These are phyloP conservation scores for Zoroaster sp. DNA, from an alignment of 53 echinoderm and acorn worm genomes.

Conservation along the genomic window DNA sequence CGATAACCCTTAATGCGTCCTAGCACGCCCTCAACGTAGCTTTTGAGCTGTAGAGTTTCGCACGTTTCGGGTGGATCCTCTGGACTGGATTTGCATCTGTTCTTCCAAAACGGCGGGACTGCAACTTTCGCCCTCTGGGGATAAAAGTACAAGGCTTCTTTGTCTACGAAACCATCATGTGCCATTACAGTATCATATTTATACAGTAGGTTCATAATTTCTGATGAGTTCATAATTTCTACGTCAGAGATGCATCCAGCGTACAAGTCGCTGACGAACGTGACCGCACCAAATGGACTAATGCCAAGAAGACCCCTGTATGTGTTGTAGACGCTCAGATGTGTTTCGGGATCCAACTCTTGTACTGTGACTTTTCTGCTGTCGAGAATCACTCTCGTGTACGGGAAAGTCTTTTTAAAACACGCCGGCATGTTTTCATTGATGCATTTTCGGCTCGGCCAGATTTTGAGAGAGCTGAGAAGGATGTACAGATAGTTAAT, in stretches of 20 bases:
- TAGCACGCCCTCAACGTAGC: background rate
- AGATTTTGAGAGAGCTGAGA: slow-evolving; percentile 18
- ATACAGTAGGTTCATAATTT: background rate
- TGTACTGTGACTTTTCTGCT: slow-evolving; percentile 27
- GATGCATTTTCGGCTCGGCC: slow-evolving; percentile 28
- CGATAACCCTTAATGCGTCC: background rate
- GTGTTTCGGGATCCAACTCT: background rate
- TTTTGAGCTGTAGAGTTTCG: background rate
- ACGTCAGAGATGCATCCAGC: slow-evolving; percentile 5
- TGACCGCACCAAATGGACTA: slow-evolving; percentile 30
- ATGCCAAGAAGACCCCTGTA: slow-evolving; percentile 45
- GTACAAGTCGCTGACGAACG: slow-evolving; percentile 33
- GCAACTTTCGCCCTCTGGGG: background rate
- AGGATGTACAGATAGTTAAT: slow-evolving; percentile 27
- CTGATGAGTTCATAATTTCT: background rate
- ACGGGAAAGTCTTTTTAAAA: slow-evolving; percentile 21
- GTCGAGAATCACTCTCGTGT: slow-evolving; percentile 19
- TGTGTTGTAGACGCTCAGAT: background rate
- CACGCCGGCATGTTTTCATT: slow-evolving; percentile 2
- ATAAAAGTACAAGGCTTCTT: background rate
- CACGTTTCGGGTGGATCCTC: background rate
- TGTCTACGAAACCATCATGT: background rate
- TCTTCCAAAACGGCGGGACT: slow-evolving; percentile 16
- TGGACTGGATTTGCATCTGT: background rate
- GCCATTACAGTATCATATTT: background rate